Base-by-base conservation (phyloP, 2,888 invertebrate genomes). In the Tolmerus cingulatus region DNA sequence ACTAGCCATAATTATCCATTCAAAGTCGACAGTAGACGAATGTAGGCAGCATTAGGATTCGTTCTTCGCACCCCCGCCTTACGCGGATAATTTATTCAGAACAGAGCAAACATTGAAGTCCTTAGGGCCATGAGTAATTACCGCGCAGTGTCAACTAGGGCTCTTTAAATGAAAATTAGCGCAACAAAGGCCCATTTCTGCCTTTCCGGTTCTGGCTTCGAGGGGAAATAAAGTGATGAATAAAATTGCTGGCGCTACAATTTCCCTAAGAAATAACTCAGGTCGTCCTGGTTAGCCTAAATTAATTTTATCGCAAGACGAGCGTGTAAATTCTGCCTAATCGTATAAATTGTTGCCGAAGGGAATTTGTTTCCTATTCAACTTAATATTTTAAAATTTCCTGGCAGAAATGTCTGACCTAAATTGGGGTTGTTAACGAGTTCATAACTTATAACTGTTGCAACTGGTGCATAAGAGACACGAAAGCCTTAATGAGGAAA, bases 71-170 rank as follows among this genome's bases (percentile, higher is more conserved):
- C n/a, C n/a, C 34, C 34, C 51, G 8, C 46, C 23, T 4, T 27
- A 19, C 12, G 27, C 51, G 16, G 79, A 30, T 79, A 79, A 79
- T 79, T 79, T 79, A 79, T 79, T 79, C 79, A 79, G 51, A 79
- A 16, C 30, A 27, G 23, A 79, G 51, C 51, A 23, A 27, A 79
- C 79, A 79, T 51, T 16, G 51, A 79, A 78, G 78, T 9, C 78
- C 78, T 78, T 78, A 78, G 19, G 43, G 78, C 79, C 30, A 79
- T 79, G 79, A 79, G 46, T 79, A 79, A 79, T 79, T 79, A 40
- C 79, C 51, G 19, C 30, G 51, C 51, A 79, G 30, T 46, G 51
- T 30, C 79, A 79, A 51, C 79, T 30, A 51, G 27, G 79, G 27
- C 66, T 19, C 79, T 79, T 79, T 46, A 51, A 79, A 23, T 30